Conservation (phyloP, 1,140 invertebrate genomes). For the Drosophila ohnishii region DNA sequence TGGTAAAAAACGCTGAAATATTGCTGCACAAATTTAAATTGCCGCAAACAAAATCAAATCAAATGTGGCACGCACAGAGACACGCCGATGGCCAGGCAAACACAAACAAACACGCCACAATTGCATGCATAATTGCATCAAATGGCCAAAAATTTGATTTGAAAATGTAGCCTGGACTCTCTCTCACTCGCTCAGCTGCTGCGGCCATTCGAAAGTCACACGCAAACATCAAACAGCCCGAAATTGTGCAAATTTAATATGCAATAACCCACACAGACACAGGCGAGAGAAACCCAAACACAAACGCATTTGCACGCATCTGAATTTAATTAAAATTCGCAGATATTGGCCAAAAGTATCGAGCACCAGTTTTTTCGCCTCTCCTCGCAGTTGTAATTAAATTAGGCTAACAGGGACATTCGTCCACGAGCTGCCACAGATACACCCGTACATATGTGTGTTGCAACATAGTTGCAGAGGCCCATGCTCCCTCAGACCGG, state of each 20-base stretch:
- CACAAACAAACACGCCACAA: slow-evolving; percentile 57
- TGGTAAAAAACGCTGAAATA: slow-evolving; percentile 24
- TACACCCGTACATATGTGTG: not conserved
- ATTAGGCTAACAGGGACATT: slow-evolving; percentile 62
- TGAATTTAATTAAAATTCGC: slow-evolving; percentile 79
- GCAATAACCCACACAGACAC: slow-evolving; percentile 46
- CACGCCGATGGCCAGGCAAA: slow-evolving; percentile 13
- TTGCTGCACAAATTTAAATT: slow-evolving; percentile 40
- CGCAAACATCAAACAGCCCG: slow-evolving; percentile 65
- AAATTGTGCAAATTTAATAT: slow-evolving; percentile 77
- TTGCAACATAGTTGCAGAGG: not conserved
- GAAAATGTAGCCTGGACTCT: slow-evolving; percentile 44
- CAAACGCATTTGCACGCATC: slow-evolving; percentile 53
- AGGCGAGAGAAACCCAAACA: slow-evolving; percentile 16
- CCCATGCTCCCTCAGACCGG: not conserved
- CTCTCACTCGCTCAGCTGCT: slow-evolving; percentile 44
- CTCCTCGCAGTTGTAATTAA: slow-evolving; percentile 63
- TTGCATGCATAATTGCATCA: slow-evolving; percentile 80
- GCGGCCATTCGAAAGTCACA: slow-evolving; percentile 62
- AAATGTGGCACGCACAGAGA: slow-evolving; percentile 43
- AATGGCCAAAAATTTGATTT: slow-evolving; percentile 76
- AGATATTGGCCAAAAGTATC: slow-evolving; percentile 74
- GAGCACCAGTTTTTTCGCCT: slow-evolving; percentile 36
- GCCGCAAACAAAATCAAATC: slow-evolving; percentile 50
- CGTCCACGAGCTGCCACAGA: slow-evolving; percentile 15